Percentiles rank a stretch among this genome's conserved stretches.
Evolutionary conservation across 2,888 invertebrate genomes (phyloP).

Genomic region (Latheticus oryzae): DNA sequence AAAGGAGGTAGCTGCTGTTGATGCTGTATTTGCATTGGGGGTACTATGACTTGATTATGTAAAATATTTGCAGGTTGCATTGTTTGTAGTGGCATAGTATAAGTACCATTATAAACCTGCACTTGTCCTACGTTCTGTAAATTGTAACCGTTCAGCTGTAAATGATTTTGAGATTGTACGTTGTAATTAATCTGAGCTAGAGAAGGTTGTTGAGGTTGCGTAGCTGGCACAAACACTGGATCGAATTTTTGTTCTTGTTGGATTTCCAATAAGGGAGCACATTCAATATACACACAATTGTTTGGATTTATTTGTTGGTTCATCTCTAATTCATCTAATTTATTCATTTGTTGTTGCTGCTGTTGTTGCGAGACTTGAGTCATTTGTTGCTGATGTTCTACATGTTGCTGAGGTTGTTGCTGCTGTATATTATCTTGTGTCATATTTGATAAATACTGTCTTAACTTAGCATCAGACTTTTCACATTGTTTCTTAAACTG

Average conservation of each 20-base stretch:
- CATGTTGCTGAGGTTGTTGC: constrained; percentile 42
- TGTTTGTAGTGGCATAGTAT: constrained; percentile 58
- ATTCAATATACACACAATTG: constrained; percentile 61
- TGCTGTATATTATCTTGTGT: constrained; percentile 45
- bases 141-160: constrained; percentile 56
- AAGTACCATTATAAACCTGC: constrained; percentile 59
- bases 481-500: constrained; percentile 67
- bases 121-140: constrained; percentile 59
- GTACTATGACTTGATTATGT: constrained; percentile 51
- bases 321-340: constrained; percentile 33
- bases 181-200: constrained; percentile 60
- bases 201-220: constrained; percentile 50
- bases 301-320: constrained; percentile 49
- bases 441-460: constrained; percentile 57
- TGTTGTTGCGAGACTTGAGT: no score
- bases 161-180: constrained; percentile 55
- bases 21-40: constrained; percentile 44
- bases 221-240: constrained; percentile 45
- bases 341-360: constrained; percentile 40
- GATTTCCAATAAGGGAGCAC: constrained; percentile 55
- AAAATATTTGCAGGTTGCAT: constrained; percentile 54
- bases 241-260: constrained; percentile 55
- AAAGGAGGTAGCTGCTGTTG: constrained; percentile 46
- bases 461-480: constrained; percentile 64
- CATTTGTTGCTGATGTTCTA: constrained; percentile 36